phyloP scores from a whole-genome alignment of 2,797 vertebrate species.

The Periparus ater region DNA sequence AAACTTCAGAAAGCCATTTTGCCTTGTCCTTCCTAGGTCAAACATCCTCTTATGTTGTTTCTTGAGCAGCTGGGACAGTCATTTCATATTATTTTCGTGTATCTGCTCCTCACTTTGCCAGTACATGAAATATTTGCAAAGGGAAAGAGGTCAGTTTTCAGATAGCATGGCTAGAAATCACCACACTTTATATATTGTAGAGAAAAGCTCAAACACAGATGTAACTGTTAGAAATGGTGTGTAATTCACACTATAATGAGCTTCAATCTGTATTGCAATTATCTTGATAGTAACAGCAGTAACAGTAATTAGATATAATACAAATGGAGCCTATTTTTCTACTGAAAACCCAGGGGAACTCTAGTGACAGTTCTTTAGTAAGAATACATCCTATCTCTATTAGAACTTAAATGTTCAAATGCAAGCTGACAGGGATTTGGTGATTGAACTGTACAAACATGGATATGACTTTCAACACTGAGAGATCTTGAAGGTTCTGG shows the following conservation, averaged over 20 bases:
- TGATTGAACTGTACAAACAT: background rate
- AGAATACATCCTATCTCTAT: background rate
- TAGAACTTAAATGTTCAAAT: background rate
- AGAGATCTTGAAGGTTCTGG: background rate
- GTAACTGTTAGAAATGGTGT: background rate
- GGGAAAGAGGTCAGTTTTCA: background rate
- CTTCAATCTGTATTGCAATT: background rate
- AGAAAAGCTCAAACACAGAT: background rate
- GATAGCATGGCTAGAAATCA: background rate
- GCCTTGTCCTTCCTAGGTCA: background rate
- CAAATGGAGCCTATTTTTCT: background rate
- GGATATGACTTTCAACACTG: background rate
- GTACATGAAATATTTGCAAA: background rate
- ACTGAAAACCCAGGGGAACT: background rate
- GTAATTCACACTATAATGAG: background rate
- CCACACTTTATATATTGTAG: background rate
- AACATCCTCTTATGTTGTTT: background rate
- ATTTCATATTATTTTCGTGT: slow-evolving; percentile 7
- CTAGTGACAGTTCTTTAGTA: background rate
- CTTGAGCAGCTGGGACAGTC: slow-evolving; percentile 37
- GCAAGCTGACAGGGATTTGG: background rate
- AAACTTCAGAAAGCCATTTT: background rate
- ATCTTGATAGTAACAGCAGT: background rate
- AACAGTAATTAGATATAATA: background rate
- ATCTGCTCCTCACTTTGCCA: background rate